Percentiles rank a stretch among this genome's conserved stretches.
Conservation (phyloP, 2,797 vertebrate species). For the Clarias fuscus region DNA sequence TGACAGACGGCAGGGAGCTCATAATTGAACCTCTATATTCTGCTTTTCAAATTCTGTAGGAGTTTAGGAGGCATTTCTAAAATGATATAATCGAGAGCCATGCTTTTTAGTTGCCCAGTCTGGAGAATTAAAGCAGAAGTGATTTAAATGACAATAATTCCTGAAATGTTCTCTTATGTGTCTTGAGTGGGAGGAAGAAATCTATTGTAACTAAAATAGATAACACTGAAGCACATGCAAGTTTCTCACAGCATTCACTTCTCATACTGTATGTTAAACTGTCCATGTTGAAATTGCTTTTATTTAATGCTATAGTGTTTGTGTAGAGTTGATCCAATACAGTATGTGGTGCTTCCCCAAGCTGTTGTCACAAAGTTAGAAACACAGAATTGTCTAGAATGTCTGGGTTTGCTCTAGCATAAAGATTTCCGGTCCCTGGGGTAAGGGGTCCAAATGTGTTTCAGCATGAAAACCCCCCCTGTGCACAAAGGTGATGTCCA, state of each 20-base stretch:
- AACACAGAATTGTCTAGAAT: not conserved
- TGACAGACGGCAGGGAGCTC: conserved; percentile 27
- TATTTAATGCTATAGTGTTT: not conserved
- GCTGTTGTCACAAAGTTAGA: not conserved
- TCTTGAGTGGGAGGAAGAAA: not conserved
- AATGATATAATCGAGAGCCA: conserved; percentile 31
- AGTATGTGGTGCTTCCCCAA: not conserved
- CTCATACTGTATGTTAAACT: not conserved
- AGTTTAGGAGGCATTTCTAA: conserved; percentile 17
- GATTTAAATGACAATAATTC: conserved; percentile 17
- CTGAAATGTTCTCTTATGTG: not conserved
- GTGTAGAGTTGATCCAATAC: not conserved
- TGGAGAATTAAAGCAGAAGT: not conserved
- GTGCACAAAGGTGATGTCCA: not conserved
- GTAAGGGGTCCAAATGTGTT: not conserved
- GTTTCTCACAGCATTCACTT: conserved; percentile 1
- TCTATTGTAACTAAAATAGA: not conserved
- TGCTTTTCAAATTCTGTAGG: conserved; percentile 22
- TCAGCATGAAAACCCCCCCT: not conserved
- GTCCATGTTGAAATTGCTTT: not conserved
- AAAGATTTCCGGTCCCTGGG: not conserved
- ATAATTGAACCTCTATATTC: conserved; percentile 36
- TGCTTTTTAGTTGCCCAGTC: conserved; percentile 13
- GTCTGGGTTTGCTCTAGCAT: not conserved
- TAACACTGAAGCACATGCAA: not conserved